Evolutionary conservation across 1,140 invertebrate genomes (phyloP).

Genomic region (Diorhabda elongata): DNA sequence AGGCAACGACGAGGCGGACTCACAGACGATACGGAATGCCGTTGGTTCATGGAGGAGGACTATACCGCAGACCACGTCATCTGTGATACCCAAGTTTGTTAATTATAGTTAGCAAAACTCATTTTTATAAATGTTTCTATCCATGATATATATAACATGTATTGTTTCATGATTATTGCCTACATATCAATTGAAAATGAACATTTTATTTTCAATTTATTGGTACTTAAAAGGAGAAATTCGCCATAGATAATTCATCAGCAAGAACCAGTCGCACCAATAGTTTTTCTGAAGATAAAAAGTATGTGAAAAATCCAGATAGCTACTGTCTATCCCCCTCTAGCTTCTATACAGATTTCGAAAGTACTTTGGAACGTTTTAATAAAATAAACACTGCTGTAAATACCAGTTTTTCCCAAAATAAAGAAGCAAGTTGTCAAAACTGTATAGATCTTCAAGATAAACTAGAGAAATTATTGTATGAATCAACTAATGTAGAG

Average conservation of each 20-base stretch:
- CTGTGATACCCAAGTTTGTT: no score
- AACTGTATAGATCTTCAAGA: slow-evolving; percentile 16
- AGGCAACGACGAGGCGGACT: no score
- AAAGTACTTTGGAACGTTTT: slow-evolving; percentile 16
- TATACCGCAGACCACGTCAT: no score
- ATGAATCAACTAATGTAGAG: slow-evolving; percentile 61
- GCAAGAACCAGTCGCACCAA: background rate
- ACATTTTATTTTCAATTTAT: no score
- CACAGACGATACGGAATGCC: no score
- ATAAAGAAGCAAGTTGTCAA: background rate
- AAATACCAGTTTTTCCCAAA: slow-evolving; percentile 24
- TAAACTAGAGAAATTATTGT: slow-evolving; percentile 62
- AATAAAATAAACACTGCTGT: slow-evolving; percentile 21
- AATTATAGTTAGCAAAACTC: no score
- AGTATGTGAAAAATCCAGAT: slow-evolving; percentile 20
- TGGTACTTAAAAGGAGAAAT: no score
- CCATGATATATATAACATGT: no score
- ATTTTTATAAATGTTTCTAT: no score
- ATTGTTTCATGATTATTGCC: no score
- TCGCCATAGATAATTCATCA: background rate
- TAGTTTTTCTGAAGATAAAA: slow-evolving; percentile 29
- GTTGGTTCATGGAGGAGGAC: no score
- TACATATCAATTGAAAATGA: no score
- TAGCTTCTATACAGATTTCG: slow-evolving; percentile 24
- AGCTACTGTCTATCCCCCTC: slow-evolving; percentile 15